A percentile compares a stretch with the other conserved stretches of the same genome.
Conservation (phyloP, 2,888 invertebrate species). For the Crioceris asparagi region DNA sequence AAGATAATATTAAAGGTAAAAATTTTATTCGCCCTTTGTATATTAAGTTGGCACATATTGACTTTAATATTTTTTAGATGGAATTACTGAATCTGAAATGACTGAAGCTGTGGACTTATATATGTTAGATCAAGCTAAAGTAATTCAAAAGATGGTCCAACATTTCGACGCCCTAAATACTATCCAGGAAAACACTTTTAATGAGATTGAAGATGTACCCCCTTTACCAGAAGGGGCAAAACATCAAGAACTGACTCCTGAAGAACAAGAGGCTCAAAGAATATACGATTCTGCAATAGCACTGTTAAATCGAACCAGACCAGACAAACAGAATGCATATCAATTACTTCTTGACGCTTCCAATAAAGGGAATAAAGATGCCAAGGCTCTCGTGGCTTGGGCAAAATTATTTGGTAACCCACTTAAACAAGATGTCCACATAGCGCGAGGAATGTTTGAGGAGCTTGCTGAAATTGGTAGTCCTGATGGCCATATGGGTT, state of each 20-base stretch:
- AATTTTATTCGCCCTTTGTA: too few species aligned
- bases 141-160: slow-evolving; percentile 39
- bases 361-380: slow-evolving; percentile 66
- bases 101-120: slow-evolving; percentile 31
- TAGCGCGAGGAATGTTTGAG: slow-evolving; percentile 66
- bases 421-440: slow-evolving; percentile 62
- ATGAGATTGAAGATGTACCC: slow-evolving; percentile 44
- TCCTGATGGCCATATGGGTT: slow-evolving; percentile 78
- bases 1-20: too few species aligned
- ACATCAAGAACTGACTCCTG: slow-evolving; percentile 45
- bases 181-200: slow-evolving; percentile 28
- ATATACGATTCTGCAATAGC: slow-evolving; percentile 61
- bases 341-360: slow-evolving; percentile 69
- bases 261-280: slow-evolving; percentile 62
- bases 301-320: slow-evolving; percentile 59
- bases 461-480: slow-evolving; percentile 65
- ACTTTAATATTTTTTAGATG: too few species aligned
- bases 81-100: slow-evolving; percentile 17
- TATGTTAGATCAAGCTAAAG: slow-evolving; percentile 33
- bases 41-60: too few species aligned
- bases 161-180: slow-evolving; percentile 30
- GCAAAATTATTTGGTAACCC: slow-evolving; percentile 76
- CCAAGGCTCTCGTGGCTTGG: slow-evolving; percentile 81
- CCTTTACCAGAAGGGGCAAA: slow-evolving; percentile 41
- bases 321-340: slow-evolving; percentile 65